phyloP scores from a whole-genome alignment of 2,888 invertebrate species.

The Athalia rosae region DNA sequence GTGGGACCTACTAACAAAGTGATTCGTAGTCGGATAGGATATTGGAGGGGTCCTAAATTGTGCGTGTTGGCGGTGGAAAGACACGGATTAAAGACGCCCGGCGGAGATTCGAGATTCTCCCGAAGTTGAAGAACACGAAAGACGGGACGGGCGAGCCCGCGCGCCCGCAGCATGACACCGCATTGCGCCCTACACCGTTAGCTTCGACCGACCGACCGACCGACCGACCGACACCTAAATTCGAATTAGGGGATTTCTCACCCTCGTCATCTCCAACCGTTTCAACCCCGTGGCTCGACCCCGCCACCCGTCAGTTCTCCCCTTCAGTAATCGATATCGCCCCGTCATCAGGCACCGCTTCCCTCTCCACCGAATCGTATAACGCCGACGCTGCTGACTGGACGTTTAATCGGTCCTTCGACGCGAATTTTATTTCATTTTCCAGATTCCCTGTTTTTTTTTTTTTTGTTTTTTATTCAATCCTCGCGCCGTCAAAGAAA shows the following conservation, averaged over 20 bases:
- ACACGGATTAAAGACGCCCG: background rate
- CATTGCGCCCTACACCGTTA: slow-evolving; percentile 56
- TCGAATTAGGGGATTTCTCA: slow-evolving; percentile 68
- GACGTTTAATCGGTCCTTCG: slow-evolving; percentile 22
- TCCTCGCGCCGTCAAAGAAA: background rate
- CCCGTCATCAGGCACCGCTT: slow-evolving; percentile 32
- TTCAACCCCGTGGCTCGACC: slow-evolving; percentile 42
- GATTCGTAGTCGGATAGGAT: no score
- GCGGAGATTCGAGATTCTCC: background rate
- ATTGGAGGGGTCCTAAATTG: no score
- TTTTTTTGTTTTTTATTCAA: background rate
- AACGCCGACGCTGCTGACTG: slow-evolving; percentile 24
- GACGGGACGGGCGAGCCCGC: slow-evolving; percentile 44
- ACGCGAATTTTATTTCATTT: background rate
- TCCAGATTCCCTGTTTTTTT: background rate
- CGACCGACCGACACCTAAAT: slow-evolving; percentile 70
- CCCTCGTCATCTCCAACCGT: slow-evolving; percentile 62
- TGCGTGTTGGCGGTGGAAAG: no score
- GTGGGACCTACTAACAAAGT: no score
- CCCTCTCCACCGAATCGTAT: no score
- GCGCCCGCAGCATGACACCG: slow-evolving; percentile 70
- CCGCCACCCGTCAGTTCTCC: slow-evolving; percentile 24
- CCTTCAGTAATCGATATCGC: slow-evolving; percentile 49
- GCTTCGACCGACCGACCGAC: slow-evolving; percentile 63
- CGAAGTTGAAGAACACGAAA: background rate